Conservation (phyloP, 1,140 invertebrate species). For the Carcinoscorpius rotundicauda region DNA sequence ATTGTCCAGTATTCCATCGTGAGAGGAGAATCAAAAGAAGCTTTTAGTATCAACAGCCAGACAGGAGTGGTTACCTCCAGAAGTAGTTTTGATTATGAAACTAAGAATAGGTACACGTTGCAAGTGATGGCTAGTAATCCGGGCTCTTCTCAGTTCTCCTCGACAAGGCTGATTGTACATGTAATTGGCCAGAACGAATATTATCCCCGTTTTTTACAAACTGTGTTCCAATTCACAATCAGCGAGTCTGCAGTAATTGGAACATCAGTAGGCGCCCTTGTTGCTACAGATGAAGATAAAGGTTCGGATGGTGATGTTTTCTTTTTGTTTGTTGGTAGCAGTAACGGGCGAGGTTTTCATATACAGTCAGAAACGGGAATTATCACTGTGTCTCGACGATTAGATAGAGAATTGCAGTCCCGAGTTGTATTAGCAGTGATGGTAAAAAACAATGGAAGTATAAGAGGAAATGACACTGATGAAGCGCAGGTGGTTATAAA, state of each 20-base stretch:
- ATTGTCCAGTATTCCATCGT: conserved; percentile 74
- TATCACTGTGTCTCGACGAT: conserved; percentile 61
- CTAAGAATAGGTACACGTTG: conserved; percentile 58
- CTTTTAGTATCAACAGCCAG: conserved; percentile 60
- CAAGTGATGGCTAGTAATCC: conserved; percentile 78
- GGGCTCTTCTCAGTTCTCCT: conserved; percentile 62
- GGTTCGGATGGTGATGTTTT: conserved; percentile 85
- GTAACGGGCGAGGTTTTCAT: conserved; percentile 79
- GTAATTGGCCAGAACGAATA: conserved; percentile 86
- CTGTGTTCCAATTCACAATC: conserved; percentile 84
- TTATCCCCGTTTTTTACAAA: conserved; percentile 79
- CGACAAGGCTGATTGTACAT: conserved; percentile 56
- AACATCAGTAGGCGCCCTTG: conserved; percentile 67
- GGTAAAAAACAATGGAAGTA: conserved; percentile 86
- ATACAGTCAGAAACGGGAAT: conserved; percentile 73
- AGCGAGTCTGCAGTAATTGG: conserved; percentile 83
- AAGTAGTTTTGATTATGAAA: conserved; percentile 78
- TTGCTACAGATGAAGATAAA: conserved; percentile 79
- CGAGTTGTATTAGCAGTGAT: conserved; percentile 78
- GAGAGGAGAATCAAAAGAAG: conserved; percentile 56
- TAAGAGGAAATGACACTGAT: conserved; percentile 86
- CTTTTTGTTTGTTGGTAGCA: conserved; percentile 83
- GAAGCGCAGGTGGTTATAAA: conserved; percentile 85
- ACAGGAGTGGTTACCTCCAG: conserved; percentile 63
- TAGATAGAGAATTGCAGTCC: conserved; percentile 84